Percentiles rank a stretch among this genome's conserved stretches.
Conservation (phyloP, 1,140 invertebrate species). For the Agraylea sexmaculata region DNA sequence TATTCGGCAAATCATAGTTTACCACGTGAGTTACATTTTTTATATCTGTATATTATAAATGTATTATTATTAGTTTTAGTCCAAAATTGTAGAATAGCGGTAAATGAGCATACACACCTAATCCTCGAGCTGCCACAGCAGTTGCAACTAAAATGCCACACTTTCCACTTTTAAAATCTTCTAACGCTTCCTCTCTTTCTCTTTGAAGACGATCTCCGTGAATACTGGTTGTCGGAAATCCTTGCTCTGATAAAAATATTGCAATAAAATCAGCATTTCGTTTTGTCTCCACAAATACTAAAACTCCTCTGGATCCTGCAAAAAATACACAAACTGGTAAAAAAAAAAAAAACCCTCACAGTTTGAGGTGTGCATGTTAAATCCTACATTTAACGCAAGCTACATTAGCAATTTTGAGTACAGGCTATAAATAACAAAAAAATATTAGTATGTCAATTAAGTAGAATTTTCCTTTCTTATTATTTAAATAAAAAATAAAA, state of each 20-base stretch:
- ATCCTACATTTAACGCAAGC: no score
- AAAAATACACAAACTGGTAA: no score
- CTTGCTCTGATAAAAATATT: slow-evolving; percentile 51
- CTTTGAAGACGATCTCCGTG: slow-evolving; percentile 85
- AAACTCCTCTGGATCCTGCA: slow-evolving; percentile 30
- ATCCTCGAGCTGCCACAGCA: slow-evolving; percentile 81
- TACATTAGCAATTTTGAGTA: no score
- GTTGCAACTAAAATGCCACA: slow-evolving; percentile 80
- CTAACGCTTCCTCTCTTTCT: slow-evolving; percentile 78
- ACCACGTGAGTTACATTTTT: slow-evolving; percentile 76
- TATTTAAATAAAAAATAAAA: no score
- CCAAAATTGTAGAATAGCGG: slow-evolving; percentile 3
- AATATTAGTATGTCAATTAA: no score
- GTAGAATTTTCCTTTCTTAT: no score
- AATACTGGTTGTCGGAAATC: slow-evolving; percentile 69
- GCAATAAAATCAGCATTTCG: slow-evolving; percentile 83
- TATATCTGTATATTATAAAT: slow-evolving; percentile 49
- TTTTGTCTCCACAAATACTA: slow-evolving; percentile 88
- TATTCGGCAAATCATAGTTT: slow-evolving; percentile 82
- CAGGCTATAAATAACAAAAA: no score
- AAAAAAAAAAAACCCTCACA: slow-evolving; percentile 6
- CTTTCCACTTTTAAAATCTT: slow-evolving; percentile 65
- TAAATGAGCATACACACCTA: slow-evolving; percentile 45
- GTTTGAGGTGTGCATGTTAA: no score
- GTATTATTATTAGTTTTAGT: slow-evolving; percentile 4